Evolutionary conservation across 35 echinoderm and acorn worm genomes (phyloP).

Genomic region (Nesometra sesokonis): DNA sequence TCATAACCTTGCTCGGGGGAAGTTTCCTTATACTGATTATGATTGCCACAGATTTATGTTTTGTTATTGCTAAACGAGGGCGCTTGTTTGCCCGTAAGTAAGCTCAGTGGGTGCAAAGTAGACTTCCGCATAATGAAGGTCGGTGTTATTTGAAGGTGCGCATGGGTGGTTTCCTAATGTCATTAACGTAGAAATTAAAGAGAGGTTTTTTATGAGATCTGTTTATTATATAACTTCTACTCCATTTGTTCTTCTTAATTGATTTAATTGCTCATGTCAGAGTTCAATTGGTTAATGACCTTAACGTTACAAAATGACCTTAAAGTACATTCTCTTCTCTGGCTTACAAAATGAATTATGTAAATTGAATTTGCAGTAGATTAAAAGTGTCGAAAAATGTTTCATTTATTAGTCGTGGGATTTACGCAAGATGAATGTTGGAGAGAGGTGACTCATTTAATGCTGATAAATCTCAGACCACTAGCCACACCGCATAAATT

Average conservation of each 20-base stretch:
- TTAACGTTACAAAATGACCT: not conserved
- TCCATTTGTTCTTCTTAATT: constrained; percentile 1
- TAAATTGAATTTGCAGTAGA: not conserved
- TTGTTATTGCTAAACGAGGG: not conserved
- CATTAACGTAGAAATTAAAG: not conserved
- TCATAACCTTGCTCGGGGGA: not conserved
- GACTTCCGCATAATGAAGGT: not conserved
- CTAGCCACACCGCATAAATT: too few species aligned
- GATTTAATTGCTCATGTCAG: not conserved
- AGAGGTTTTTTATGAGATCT: not conserved
- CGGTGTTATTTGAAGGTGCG: not conserved
- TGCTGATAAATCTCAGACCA: too few species aligned
- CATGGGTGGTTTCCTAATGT: not conserved
- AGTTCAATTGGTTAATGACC: not conserved
- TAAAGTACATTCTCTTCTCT: not conserved
- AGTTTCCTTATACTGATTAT: not conserved
- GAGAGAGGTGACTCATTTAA: too few species aligned
- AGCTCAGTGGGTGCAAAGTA: not conserved
- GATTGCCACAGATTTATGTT: not conserved
- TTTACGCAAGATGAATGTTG: not conserved
- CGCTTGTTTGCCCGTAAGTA: not conserved
- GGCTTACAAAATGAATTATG: not conserved
- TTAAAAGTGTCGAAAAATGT: not conserved
- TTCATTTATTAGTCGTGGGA: not conserved
- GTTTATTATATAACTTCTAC: not conserved